phyloP scores from a whole-genome alignment of 2,113 vertebrate species.

The Elgaria multicarinata region DNA sequence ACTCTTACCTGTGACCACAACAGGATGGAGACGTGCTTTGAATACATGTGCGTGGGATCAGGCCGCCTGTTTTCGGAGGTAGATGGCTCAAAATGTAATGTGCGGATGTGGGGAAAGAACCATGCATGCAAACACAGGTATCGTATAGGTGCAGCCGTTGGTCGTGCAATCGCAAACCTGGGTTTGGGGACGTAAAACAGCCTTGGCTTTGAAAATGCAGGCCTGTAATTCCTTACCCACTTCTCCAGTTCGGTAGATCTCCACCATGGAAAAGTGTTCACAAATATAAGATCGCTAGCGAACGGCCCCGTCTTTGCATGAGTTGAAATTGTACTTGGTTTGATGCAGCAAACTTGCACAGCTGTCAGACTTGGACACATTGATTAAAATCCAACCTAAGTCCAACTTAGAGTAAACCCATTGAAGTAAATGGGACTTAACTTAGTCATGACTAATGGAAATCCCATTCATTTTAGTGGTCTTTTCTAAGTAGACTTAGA shows the following conservation, averaged over 20 bases:
- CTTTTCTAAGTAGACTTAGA: too few relatives aligned
- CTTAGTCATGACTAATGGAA: too few relatives aligned
- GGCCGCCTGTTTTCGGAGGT: not conserved
- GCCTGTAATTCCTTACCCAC: not conserved
- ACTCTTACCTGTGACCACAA: not conserved
- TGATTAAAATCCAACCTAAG: too few relatives aligned
- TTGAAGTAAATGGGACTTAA: too few relatives aligned
- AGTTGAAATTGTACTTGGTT: too few relatives aligned
- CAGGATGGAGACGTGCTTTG: not conserved
- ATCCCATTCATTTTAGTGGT: too few relatives aligned
- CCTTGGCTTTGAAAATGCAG: not conserved
- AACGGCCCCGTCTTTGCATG: too few relatives aligned
- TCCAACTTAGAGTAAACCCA: too few relatives aligned
- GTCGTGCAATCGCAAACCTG: not conserved
- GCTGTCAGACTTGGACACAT: too few relatives aligned
- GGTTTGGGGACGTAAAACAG: not conserved
- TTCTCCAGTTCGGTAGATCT: not conserved
- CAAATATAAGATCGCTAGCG: too few relatives aligned
- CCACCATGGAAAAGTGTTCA: not conserved
- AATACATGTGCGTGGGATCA: not conserved
- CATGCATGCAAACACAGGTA: not conserved
- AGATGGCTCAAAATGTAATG: not conserved
- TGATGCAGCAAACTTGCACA: too few relatives aligned
- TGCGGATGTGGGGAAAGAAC: not conserved
- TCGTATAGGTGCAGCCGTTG: not conserved